Conservation (phyloP, 2,113 vertebrate genomes). For the Notarius lentiginosus region DNA sequence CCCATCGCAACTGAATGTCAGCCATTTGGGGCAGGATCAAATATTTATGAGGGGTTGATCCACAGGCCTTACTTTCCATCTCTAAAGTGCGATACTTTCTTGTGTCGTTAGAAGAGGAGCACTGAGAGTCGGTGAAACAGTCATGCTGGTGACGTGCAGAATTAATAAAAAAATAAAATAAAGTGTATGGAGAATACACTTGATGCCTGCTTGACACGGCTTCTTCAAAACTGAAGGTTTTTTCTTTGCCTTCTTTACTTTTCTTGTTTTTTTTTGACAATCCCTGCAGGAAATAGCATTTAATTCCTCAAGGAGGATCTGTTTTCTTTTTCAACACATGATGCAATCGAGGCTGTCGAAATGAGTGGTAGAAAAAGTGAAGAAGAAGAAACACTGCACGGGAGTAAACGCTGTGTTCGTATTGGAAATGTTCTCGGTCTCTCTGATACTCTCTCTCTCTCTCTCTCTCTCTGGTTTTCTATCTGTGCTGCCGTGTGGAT, state of each 20-base stretch:
- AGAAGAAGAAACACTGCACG: background rate
- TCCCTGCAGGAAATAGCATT: conserved; percentile 25
- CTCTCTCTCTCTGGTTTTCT: background rate
- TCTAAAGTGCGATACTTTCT: background rate
- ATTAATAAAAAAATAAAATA: too few relatives aligned
- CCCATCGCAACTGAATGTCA: conserved; percentile 41
- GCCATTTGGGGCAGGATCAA: conserved; percentile 44
- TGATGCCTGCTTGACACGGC: conserved; percentile 31
- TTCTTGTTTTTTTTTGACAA: conserved; percentile 18
- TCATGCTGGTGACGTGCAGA: conserved; percentile 17
- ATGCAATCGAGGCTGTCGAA: conserved; percentile 37
- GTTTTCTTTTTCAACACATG: background rate
- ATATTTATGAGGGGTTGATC: conserved; percentile 43
- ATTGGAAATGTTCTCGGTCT: background rate
- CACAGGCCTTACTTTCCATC: background rate
- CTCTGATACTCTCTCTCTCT: conserved; percentile 11
- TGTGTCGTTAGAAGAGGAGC: conserved; percentile 7
- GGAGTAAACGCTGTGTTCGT: background rate
- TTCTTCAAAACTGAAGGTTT: conserved; percentile 3
- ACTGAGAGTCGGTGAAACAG: conserved; percentile 21
- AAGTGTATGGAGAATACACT: background rate
- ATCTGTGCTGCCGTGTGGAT: background rate
- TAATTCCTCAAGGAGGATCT: conserved; percentile 36
- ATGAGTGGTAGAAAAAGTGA: conserved; percentile 15
- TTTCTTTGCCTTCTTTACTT: background rate